Conservation (phyloP, 2,888 invertebrate species). For the Rotaria sp. region DNA sequence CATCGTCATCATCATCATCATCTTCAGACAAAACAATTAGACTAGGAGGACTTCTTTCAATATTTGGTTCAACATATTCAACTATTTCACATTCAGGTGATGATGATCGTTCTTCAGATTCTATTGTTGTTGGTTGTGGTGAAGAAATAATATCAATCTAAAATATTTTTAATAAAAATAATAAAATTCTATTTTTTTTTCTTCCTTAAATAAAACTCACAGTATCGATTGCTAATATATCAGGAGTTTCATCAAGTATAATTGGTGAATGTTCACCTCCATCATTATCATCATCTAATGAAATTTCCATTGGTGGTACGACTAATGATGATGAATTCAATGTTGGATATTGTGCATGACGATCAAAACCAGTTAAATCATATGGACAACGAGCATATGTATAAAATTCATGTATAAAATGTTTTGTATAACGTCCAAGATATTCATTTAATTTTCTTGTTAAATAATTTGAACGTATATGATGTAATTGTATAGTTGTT, state of each 20-base stretch:
- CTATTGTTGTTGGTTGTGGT: neutral
- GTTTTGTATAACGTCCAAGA: conserved; percentile 62
- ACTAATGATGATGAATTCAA: neutral
- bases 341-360: neutral
- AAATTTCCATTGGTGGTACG: neutral
- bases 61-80: neutral
- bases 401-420: conserved; percentile 80
- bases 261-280: neutral
- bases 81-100: neutral
- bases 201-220: neutral
- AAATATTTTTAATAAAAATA: neutral
- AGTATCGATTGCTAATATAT: neutral
- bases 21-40: conserved; percentile 3
- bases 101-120: neutral
- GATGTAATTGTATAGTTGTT: neutral
- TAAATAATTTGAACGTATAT: neutral
- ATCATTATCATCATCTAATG: neutral
- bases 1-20: neutral
- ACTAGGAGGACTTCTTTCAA: neutral
- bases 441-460: neutral
- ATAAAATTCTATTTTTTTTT: neutral
- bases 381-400: conserved; percentile 65
- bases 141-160: neutral
- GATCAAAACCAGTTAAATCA: neutral
- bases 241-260: neutral